Evolutionary conservation across 2,888 invertebrate species (phyloP), one percentile per base, ranked within the genome.

Genomic region (Papilio gigon): DNA sequence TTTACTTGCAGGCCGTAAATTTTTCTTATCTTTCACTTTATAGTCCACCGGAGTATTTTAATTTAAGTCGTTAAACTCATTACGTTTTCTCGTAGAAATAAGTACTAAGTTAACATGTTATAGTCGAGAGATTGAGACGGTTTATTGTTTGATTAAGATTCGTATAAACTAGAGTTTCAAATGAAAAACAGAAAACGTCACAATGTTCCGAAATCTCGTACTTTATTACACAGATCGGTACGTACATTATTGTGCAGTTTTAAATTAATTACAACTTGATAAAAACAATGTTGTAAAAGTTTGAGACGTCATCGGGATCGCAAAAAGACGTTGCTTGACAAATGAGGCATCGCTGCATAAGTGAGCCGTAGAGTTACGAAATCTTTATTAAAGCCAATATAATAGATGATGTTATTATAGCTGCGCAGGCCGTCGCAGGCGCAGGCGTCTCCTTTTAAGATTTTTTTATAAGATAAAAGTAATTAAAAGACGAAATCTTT

Each of bases 281-380:
- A 53, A 14, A 6, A 50, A 27, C 8, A 25, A 20, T n/a, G 2
- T 27, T 25, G 27, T 27, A 53, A n/a, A 22, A 3, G 25, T 53
- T 50, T 50, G 4, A 27, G n/a, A 30, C n/a, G 0, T 53, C n/a
- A 14, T 50, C 25, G 6, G 14, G 25, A 53, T 53, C 53, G 30
- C 53, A 56, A 56, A 30, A 53, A 53, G 30, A 56, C 30, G 53
- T 47, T 22, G 9, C 8, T 56, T 30, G 53, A 56, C 30, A 56
- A 56, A 56, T 30, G 53, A 30, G 17, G 30, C n/a, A 30, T 56
- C 17, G 9, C 17, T 9, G 12, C 12, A 47, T 50, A 56, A 30
- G 8, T 3, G 12, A 17, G 8, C 30, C 27, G n/a, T 17, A 56
- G 53, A 56, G 30, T 56, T 56, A 56, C 27, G 53, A 56, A 56